These are phyloP conservation scores for Phyto melanocephala DNA, from an alignment of 2,888 invertebrate species.

Conservation along the genomic window DNA sequence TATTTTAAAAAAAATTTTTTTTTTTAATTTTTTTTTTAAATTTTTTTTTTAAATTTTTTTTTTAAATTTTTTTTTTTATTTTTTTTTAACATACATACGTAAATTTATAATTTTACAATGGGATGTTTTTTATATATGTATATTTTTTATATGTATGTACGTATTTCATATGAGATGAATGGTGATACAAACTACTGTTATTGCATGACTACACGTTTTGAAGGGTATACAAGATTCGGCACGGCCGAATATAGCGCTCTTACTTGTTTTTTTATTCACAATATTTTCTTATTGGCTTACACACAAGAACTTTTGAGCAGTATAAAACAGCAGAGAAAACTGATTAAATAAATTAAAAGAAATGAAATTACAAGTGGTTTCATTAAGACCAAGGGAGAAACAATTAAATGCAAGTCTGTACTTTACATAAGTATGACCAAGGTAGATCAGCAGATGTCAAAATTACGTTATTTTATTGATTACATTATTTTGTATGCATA, in stretches of 20 bases:
- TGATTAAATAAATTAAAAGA: constrained; percentile 48
- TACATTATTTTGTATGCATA: background rate
- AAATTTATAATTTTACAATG: too few species aligned
- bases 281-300: constrained; percentile 15
- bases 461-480: constrained; percentile 12
- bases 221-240: too few species aligned
- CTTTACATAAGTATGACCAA: background rate
- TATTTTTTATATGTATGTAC: too few species aligned
- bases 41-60: too few species aligned
- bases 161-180: too few species aligned
- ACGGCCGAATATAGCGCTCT: too few species aligned
- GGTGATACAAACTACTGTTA: too few species aligned
- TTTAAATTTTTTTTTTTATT: background rate
- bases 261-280: background rate
- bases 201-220: too few species aligned
- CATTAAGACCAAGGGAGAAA: background rate
- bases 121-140: too few species aligned
- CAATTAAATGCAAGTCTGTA: background rate
- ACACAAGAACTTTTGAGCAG: background rate
- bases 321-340: background rate
- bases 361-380: constrained; percentile 50
- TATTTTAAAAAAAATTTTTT: too few species aligned
- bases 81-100: too few species aligned
- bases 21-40: too few species aligned
- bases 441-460: background rate